A percentile compares a stretch with the other conserved stretches of the same genome.
Evolutionary conservation across 2,888 invertebrate genomes (phyloP).

Genomic region (Sinentomon sp.): DNA sequence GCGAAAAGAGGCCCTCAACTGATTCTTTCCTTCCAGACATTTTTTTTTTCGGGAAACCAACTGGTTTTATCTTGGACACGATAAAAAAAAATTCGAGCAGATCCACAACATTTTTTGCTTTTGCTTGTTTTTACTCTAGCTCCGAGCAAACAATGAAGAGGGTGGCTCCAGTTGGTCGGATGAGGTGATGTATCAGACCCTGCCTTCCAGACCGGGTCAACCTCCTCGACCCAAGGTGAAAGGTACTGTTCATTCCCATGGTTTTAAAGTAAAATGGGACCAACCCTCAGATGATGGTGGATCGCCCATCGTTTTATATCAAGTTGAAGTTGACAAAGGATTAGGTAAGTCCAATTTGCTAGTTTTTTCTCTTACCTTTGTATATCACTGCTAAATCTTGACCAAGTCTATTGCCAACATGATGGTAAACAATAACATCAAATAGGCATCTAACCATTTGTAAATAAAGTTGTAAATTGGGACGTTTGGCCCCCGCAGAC

Average conservation of each 20-base stretch:
- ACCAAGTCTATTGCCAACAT: too few species aligned
- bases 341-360: constrained; percentile 14
- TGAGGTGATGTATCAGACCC: constrained; percentile 44
- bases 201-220: constrained; percentile 45
- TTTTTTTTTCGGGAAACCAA: too few species aligned
- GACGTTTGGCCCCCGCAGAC: too few species aligned
- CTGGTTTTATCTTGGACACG: too few species aligned
- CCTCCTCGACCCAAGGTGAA: constrained; percentile 50
- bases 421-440: too few species aligned
- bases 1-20: too few species aligned
- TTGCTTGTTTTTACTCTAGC: background rate
- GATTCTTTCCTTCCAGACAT: too few species aligned
- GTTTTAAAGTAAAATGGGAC: constrained; percentile 57
- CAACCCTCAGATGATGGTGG: constrained; percentile 47
- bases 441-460: too few species aligned
- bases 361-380: background rate
- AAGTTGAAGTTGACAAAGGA: constrained; percentile 40
- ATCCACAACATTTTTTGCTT: too few species aligned
- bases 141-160: constrained; percentile 45
- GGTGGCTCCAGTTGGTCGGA: constrained; percentile 58
- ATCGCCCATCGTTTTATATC: constrained; percentile 34
- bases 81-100: too few species aligned
- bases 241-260: constrained; percentile 50
- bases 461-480: too few species aligned
- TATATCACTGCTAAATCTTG: background rate